Conservation (phyloP, 2,888 invertebrate species). For the Drosophila mulleri region DNA sequence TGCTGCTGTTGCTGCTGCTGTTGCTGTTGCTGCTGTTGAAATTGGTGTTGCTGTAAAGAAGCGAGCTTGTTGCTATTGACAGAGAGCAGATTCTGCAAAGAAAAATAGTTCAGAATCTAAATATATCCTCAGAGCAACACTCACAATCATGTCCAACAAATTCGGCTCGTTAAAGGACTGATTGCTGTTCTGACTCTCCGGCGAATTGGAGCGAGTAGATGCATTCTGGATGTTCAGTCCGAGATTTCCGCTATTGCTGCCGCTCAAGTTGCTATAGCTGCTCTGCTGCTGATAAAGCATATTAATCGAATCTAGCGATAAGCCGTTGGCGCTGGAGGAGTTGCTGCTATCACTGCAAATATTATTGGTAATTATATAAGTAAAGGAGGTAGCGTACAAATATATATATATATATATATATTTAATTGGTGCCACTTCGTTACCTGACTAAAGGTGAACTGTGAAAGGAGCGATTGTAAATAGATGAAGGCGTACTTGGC, state of each 20-base stretch:
- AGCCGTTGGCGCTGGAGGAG: constrained; percentile 80
- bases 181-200: constrained; percentile 84
- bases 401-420: neutral
- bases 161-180: constrained; percentile 82
- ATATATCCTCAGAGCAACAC: constrained; percentile 11
- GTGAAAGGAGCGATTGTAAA: constrained; percentile 85
- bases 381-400: neutral
- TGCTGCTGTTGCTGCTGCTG: constrained; percentile 69
- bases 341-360: constrained; percentile 82
- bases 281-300: constrained; percentile 76
- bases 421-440: constrained; percentile 55
- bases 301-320: constrained; percentile 81
- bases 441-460: constrained; percentile 85
- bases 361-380: constrained; percentile 5
- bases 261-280: constrained; percentile 48
- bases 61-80: constrained; percentile 71
- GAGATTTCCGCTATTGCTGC: constrained; percentile 54
- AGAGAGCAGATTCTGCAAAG: constrained; percentile 78
- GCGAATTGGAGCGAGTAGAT: constrained; percentile 84
- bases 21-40: constrained; percentile 54
- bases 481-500: constrained; percentile 85
- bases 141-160: constrained; percentile 84
- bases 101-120: neutral
- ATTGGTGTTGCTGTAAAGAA: constrained; percentile 62
- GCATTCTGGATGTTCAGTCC: constrained; percentile 69